Evolutionary conservation across 2,797 vertebrate genomes (phyloP).

Genomic region (Neoniphon sammara): DNA sequence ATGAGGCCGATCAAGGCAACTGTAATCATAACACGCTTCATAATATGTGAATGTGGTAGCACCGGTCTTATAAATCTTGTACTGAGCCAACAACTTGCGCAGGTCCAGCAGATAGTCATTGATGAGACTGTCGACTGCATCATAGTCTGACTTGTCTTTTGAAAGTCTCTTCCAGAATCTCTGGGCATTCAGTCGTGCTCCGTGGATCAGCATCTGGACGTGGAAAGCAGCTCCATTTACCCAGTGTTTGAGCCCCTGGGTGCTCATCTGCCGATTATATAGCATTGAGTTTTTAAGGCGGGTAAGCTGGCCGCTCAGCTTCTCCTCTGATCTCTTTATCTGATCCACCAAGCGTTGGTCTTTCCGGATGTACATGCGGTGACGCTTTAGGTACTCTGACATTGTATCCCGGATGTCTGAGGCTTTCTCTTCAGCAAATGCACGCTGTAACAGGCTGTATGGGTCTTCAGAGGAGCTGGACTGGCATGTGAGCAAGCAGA

Average conservation of each 20-base stretch:
- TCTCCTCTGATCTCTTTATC: fast-evolving
- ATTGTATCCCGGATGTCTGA: slow-evolving; percentile 38
- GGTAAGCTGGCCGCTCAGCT: slow-evolving; percentile 32
- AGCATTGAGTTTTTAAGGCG: slow-evolving; percentile 28
- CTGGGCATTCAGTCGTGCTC: slow-evolving; percentile 5
- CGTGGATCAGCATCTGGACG: slow-evolving; percentile 31
- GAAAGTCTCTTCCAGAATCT: neutral
- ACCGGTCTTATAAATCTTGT: neutral
- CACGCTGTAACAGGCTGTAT: neutral
- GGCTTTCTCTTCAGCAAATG: slow-evolving; percentile 38
- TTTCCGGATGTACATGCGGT: neutral
- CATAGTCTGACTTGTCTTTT: neutral
- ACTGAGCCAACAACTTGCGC: neutral
- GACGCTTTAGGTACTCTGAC: slow-evolving; percentile 13
- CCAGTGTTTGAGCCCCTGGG: slow-evolving; percentile 25
- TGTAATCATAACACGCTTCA: no score
- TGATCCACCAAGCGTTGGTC: neutral
- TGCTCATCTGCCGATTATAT: slow-evolving; percentile 8
- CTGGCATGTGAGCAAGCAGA: no score
- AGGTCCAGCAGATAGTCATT: neutral
- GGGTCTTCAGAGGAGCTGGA: fast-evolving
- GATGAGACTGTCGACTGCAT: fast-evolving
- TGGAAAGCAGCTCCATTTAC: slow-evolving; percentile 21
- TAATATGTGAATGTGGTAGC: neutral
- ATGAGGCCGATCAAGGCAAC: neutral